A percentile compares a stretch with the other conserved stretches of the same genome.
Conservation (phyloP, 2,888 invertebrate species). For the Cheilosia variabilis region DNA sequence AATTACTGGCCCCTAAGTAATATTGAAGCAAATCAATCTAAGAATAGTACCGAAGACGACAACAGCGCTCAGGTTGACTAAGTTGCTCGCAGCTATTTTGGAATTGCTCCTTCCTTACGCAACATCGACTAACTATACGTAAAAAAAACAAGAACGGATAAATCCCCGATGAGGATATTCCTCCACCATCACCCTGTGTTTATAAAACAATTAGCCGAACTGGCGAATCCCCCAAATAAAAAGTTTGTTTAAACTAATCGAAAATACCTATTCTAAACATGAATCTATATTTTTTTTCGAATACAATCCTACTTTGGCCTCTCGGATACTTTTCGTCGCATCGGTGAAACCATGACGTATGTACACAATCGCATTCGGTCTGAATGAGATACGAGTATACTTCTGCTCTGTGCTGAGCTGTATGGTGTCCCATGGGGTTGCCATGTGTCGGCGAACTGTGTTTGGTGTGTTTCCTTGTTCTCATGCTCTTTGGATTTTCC, state of each 20-base stretch:
- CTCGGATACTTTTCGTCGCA: constrained; percentile 10
- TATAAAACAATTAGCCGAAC: constrained; percentile 25
- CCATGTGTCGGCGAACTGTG: constrained; percentile 62
- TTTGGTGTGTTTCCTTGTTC: constrained; percentile 10
- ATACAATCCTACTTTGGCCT: constrained; percentile 31
- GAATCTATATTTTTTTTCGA: constrained; percentile 8
- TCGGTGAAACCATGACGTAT: constrained; percentile 49
- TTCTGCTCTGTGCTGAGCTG: neutral
- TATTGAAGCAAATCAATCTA: neutral
- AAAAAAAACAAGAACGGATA: neutral
- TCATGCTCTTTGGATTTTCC: constrained; percentile 50
- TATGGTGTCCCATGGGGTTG: constrained; percentile 61
- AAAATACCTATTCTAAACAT: constrained; percentile 16
- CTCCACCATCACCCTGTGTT: constrained; percentile 24
- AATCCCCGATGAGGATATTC: neutral
- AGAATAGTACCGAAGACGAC: too few species aligned
- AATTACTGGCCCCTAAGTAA: constrained; percentile 9
- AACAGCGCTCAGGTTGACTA: too few species aligned
- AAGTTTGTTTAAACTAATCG: constrained; percentile 3
- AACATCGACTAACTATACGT: too few species aligned
- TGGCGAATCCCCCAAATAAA: constrained; percentile 7
- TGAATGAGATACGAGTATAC: constrained; percentile 14
- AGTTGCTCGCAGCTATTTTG: too few species aligned
- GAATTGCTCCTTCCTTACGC: too few species aligned
- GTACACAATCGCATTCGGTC: neutral